A percentile compares a stretch with the other conserved stretches of the same genome.
Conservation (phyloP, 1,140 invertebrate species). For the Nautilus pompilius region DNA sequence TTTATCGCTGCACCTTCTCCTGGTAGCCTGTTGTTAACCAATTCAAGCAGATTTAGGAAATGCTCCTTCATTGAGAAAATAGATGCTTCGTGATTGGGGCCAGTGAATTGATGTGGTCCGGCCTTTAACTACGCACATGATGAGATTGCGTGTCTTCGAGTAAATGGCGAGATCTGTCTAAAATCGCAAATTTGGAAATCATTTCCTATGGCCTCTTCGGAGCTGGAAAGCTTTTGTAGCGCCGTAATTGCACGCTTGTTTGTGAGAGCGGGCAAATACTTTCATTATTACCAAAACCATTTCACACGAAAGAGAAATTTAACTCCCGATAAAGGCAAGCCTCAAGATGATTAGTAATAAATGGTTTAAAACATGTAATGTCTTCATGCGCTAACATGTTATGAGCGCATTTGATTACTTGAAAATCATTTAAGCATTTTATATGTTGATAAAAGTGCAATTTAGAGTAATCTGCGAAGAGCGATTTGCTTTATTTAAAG, state of each 20-base stretch:
- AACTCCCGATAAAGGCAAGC: background rate
- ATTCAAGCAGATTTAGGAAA: too few species aligned
- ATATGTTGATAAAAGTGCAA: slow-evolving; percentile 1
- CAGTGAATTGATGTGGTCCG: background rate
- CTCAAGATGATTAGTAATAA: background rate
- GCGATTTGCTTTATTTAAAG: too few species aligned
- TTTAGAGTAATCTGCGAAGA: background rate
- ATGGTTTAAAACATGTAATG: background rate
- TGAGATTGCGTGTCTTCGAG: background rate
- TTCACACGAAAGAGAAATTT: background rate
- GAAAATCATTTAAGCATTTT: background rate
- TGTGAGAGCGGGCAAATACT: background rate
- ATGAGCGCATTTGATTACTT: background rate
- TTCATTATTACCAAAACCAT: background rate
- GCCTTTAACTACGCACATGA: background rate
- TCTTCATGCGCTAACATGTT: background rate
- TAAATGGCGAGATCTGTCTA: background rate
- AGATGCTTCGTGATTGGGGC: background rate
- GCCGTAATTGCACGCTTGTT: background rate
- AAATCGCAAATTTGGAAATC: background rate
- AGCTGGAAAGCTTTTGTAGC: background rate
- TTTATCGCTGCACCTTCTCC: too few species aligned
- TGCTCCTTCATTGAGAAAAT: too few species aligned
- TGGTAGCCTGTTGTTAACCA: too few species aligned
- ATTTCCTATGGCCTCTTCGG: background rate